Conservation (phyloP, 2,113 vertebrate species). For the Microtus ochrogaster region DNA sequence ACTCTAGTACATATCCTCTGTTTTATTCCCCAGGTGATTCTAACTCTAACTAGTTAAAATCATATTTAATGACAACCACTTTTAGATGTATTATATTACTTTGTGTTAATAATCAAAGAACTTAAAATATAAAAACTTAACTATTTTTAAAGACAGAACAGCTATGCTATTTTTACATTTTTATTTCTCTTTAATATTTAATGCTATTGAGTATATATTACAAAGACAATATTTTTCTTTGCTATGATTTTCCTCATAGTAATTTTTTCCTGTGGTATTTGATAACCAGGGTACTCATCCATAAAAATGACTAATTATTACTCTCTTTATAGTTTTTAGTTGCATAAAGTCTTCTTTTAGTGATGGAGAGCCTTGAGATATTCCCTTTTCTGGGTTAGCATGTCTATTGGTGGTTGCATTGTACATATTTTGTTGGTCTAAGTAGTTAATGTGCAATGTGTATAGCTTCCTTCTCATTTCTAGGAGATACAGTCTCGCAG, state of each 20-base stretch:
- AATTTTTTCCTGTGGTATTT: background rate
- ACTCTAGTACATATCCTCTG: background rate
- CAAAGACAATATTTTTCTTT: background rate
- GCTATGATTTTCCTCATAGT: background rate
- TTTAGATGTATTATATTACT: background rate
- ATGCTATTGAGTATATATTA: background rate
- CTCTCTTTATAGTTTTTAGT: background rate
- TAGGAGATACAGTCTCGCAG: too few species aligned
- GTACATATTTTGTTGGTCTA: background rate
- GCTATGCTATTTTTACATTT: background rate
- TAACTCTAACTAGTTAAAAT: background rate
- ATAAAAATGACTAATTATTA: background rate
- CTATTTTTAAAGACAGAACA: background rate
- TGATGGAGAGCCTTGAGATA: background rate
- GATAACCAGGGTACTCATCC: too few species aligned
- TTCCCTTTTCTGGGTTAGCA: background rate
- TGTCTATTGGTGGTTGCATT: background rate
- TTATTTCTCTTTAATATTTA: slow-evolving; percentile 20
- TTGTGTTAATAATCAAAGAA: background rate
- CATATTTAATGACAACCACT: background rate
- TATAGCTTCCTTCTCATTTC: background rate
- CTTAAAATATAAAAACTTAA: background rate
- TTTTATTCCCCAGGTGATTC: background rate
- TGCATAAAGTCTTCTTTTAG: background rate
- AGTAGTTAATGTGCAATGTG: background rate